Evolutionary conservation across 2,888 invertebrate species (phyloP), one percentile per base, ranked within the genome.

Genomic region (Herminia tarsipennalis): DNA sequence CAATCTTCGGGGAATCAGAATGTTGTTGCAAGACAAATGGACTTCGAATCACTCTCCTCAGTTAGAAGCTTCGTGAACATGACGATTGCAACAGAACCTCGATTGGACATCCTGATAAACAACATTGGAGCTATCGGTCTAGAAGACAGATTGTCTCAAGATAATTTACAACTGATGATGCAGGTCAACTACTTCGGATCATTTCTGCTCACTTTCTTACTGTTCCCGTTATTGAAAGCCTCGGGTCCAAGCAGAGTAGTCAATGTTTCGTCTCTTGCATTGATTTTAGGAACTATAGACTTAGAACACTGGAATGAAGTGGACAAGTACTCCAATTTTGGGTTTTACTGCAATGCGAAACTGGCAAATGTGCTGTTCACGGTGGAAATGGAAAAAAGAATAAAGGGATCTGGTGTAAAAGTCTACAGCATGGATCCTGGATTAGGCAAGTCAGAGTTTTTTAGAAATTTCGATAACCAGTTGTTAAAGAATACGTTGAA

Each of bases 341-440:
- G 76, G 14, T 64, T 60, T 22, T 95, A 95, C 66, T 83, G 95
- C 47, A 86, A 87, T 35, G 73, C 88, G 0, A 88, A 88, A 40
- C 48, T 88, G 13, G 86, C 85, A 5, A 66, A 71, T 10, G 56
- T 83, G 0, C 34, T 88, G 1, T 83, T 77, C 21, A 77, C 83
- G 0, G 88, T 93, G 10, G 96, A 97, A 74, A 83, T 86, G 82
- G 68, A 77, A 3, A 78, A 68, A 32, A 65, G 79, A 34, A 68
- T 78, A 1, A 56, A 38, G 35, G 77, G 72, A 0, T 75, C 93
- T 17, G 94, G 94, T 6, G 94, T 97, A 0, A 95, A 94, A 0
- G 94, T 94, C 0, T 96, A 96, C 77, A 96, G 95, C 63, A 90
- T 97, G 68, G 97, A 97, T 86, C 97, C 97, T 0, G 97, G 97